Percentiles rank a stretch among this genome's conserved stretches.
phyloP scores from a whole-genome alignment of 2,113 vertebrate species.

The cattle (Bos taurus) region DNA sequence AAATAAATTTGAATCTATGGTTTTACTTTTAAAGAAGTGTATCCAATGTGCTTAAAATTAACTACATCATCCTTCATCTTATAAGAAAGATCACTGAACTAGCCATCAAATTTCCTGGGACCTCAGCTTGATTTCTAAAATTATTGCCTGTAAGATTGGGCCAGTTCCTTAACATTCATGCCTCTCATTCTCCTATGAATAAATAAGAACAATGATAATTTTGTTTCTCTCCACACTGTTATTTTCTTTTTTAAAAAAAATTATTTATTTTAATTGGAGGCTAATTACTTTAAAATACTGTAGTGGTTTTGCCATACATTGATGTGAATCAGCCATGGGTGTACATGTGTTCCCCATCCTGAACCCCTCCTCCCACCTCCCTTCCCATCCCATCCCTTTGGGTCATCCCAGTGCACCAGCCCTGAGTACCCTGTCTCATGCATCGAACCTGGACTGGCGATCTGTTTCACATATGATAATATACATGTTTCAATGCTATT shows the following conservation, averaged over 20 bases:
- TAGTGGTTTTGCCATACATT: not conserved
- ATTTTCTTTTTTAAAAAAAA: not conserved
- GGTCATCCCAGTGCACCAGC: not conserved
- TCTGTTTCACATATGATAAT: not conserved
- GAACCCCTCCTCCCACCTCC: not conserved
- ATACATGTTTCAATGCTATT: not conserved
- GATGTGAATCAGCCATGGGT: not conserved
- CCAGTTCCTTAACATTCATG: not conserved
- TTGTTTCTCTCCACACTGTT: not conserved
- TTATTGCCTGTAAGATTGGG: not conserved
- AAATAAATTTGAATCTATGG: not conserved
- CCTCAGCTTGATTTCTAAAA: slow-evolving; percentile 1
- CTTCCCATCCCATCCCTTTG: not conserved
- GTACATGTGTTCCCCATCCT: not conserved
- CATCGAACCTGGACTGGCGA: not conserved
- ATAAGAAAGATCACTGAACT: not conserved
- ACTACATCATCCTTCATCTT: not conserved
- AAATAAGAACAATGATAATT: not conserved
- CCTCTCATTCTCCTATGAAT: not conserved
- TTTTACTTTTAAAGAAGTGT: slow-evolving; percentile 17
- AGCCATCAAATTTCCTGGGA: not conserved
- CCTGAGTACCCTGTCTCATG: not conserved
- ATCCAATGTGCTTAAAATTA: not conserved
- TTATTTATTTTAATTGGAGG: not conserved
- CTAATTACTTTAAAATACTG: not conserved